Evolutionary conservation across 2,797 vertebrate genomes (phyloP), one percentile per base, ranked within the genome.

Genomic region (Fratercula arctica): DNA sequence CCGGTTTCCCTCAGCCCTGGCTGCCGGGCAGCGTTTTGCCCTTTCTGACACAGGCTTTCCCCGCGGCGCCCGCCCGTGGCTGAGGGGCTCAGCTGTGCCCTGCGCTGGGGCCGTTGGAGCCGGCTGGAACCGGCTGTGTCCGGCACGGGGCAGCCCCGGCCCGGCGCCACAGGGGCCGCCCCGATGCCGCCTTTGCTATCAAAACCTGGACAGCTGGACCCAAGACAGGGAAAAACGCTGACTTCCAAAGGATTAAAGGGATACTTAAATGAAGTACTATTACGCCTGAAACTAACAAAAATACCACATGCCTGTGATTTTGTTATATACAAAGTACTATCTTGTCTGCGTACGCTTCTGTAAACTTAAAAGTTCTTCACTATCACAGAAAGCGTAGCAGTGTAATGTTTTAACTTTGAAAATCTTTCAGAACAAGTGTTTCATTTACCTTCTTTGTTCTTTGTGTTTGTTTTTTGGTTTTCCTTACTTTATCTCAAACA

Each of bases 101-200:
- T 15, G 41, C 41, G 41, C 41, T 41, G 41, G 41, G 41, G 41
- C 41, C 41, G 41, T 41, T 41, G 41, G 41, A 41, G 41, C 41
- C 41, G 41, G 41, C 41, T 41, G 41, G 41, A 41, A 41, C 41
- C 41, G 41, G 41, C 41, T 41, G 41, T 15, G 41, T 15, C 41
- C 41, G 41, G 41, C 41, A 41, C 41, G 41, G 41, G 41, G 41
- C 41, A 41, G 41, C 41, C 41, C 41, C 41, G 43, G 17, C 43
- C 43, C 43, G 17, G 43, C 43, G 3, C 12, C 26, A 20, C 28
- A 25, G 23, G 10, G 11, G 29, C 10, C 6, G 1, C 3, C 8
- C 5, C 3, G 43, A 14, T 8, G 2, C 15, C 39, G 3, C 3
- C 9, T 8, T 19, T 15, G 14, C 39, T 60, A 3, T 19, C n/a